Percentiles rank a stretch among this genome's conserved stretches.
Conservation (phyloP, 1,140 invertebrate genomes). For the Drosophila repletoides region DNA sequence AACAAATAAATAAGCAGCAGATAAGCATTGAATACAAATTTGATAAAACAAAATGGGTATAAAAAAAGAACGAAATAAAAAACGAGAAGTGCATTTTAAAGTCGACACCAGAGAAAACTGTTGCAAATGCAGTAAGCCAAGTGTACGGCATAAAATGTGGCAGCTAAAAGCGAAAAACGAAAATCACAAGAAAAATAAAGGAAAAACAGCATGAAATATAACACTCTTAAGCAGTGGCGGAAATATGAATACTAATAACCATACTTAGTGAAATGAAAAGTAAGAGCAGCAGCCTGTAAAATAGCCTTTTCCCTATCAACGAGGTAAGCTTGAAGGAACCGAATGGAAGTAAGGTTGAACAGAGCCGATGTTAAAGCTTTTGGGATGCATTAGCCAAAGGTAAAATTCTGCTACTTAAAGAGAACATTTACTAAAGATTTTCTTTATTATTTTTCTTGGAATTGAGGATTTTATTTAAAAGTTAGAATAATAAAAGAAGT, state of each 20-base stretch:
- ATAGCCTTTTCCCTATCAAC: too few relatives aligned
- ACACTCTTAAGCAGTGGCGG: constrained; percentile 16
- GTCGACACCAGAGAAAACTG: background rate
- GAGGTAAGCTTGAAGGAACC: background rate
- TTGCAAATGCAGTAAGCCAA: constrained; percentile 12
- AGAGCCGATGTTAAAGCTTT: too few relatives aligned
- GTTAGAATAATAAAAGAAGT: too few relatives aligned
- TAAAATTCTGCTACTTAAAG: too few relatives aligned
- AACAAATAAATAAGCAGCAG: constrained; percentile 69
- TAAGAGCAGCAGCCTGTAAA: background rate
- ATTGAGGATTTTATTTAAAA: too few relatives aligned
- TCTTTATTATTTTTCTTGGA: too few relatives aligned
- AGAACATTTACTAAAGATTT: too few relatives aligned
- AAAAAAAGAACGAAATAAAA: constrained; percentile 4
- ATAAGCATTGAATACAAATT: constrained; percentile 65
- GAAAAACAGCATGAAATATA: constrained; percentile 12
- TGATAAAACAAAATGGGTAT: background rate
- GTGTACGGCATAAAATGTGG: background rate
- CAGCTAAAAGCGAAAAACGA: background rate
- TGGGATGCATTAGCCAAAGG: too few relatives aligned
- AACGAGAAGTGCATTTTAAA: constrained; percentile 29
- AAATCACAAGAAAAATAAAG: background rate
- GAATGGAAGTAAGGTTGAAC: background rate
- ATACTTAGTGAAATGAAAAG: background rate
- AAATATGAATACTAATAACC: constrained; percentile 4